These are phyloP conservation scores for Periophthalmodon schlosseri DNA, from an alignment of 2,113 vertebrate species.

Conservation along the genomic window DNA sequence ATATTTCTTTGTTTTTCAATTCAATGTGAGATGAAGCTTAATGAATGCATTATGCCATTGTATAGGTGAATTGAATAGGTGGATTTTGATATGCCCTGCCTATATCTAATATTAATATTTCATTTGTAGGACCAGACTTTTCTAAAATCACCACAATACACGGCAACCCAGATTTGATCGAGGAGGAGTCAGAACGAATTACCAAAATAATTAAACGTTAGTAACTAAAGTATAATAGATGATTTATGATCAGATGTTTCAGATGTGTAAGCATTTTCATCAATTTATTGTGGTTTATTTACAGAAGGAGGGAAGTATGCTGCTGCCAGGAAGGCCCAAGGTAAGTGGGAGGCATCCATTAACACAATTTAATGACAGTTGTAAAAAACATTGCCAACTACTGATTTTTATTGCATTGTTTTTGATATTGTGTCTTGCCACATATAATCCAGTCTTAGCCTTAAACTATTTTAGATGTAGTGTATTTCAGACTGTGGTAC, in stretches of 20 bases:
- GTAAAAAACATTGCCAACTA: slow-evolving; percentile 14
- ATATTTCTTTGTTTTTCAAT: background rate
- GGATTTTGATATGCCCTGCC: background rate
- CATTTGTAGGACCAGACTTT: slow-evolving; percentile 69
- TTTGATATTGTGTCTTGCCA: background rate
- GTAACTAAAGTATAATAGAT: background rate
- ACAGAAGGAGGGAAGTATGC: slow-evolving; percentile 48
- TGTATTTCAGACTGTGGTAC: background rate
- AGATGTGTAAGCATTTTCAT: background rate
- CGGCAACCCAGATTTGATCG: slow-evolving; percentile 56
- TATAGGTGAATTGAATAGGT: background rate
- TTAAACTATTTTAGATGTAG: background rate
- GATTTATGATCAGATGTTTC: background rate
- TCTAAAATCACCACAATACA: slow-evolving; percentile 70
- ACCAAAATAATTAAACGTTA: slow-evolving; percentile 75
- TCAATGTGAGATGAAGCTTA: background rate
- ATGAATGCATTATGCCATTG: background rate
- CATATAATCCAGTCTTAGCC: background rate
- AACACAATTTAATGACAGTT: background rate
- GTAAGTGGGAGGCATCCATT: slow-evolving; percentile 43
- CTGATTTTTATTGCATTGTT: background rate
- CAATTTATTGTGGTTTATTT: slow-evolving; percentile 13
- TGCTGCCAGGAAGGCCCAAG: slow-evolving; percentile 53
- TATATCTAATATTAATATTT: slow-evolving; percentile 14
- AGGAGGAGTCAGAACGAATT: slow-evolving; percentile 72